A percentile compares a stretch with the other conserved stretches of the same genome.
Conservation (phyloP, 2,888 invertebrate genomes). For the Bembecia ichneumoniformis region DNA sequence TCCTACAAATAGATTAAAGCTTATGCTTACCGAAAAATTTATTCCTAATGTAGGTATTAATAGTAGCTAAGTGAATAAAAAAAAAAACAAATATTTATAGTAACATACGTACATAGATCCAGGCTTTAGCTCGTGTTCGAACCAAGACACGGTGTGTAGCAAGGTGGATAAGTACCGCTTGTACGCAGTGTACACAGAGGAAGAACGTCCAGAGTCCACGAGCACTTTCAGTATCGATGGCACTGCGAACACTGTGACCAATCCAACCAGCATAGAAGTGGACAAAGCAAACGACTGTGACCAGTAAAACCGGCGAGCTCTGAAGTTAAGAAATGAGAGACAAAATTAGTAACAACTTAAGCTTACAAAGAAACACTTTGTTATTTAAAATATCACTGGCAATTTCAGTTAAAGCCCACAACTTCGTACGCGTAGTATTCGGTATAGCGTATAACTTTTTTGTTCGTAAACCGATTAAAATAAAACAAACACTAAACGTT, state of each 20-base stretch:
- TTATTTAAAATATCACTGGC: no score
- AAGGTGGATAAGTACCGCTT: constrained; percentile 85
- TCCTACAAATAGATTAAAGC: no score
- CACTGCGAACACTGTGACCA: constrained; percentile 81
- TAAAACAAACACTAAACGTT: no score
- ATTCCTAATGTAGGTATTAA: no score
- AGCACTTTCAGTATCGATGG: constrained; percentile 82
- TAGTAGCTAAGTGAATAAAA: not conserved
- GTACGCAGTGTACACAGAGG: constrained; percentile 76
- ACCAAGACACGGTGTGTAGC: constrained; percentile 85
- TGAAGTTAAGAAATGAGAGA: constrained; percentile 27
- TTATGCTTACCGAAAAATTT: no score
- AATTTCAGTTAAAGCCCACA: no score
- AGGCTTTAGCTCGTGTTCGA: constrained; percentile 77
- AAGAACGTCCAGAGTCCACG: constrained; percentile 79
- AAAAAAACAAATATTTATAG: no score
- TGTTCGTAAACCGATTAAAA: no score
- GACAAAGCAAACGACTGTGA: constrained; percentile 80
- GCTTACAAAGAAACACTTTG: no score
- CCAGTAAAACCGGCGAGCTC: constrained; percentile 81
- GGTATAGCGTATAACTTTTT: no score
- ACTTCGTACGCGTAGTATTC: no score
- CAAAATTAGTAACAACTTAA: no score
- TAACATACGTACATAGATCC: constrained; percentile 62
- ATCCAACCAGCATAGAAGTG: constrained; percentile 81